phyloP scores from a whole-genome alignment of 2,113 vertebrate species.

The Hippolais icterina region DNA sequence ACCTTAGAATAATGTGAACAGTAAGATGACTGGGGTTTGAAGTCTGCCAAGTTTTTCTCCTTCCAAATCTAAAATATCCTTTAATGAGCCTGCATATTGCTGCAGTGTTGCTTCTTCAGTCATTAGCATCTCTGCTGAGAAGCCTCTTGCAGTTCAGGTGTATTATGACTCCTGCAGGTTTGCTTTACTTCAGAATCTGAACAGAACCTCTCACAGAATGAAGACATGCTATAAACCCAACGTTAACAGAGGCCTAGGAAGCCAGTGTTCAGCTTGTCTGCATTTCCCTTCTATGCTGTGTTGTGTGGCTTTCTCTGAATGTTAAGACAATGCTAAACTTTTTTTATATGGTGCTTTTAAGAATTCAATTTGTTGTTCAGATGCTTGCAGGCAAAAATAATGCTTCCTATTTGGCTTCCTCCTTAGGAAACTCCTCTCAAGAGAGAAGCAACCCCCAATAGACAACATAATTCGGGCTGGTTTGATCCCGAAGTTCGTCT shows the following conservation, averaged over 20 bases:
- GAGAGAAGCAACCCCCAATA: constrained; percentile 92
- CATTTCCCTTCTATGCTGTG: background rate
- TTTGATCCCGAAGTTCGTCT: constrained; percentile 85
- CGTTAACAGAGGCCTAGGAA: background rate
- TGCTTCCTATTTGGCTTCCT: background rate
- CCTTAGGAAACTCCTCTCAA: constrained; percentile 90
- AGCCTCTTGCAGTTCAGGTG: background rate
- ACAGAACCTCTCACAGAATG: background rate
- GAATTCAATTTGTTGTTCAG: background rate
- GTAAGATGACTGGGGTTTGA: background rate
- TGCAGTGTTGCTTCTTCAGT: background rate
- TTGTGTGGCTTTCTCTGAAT: background rate
- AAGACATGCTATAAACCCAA: background rate
- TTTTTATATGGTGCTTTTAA: background rate
- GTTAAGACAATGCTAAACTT: background rate
- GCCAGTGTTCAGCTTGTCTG: background rate
- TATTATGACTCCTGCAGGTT: background rate
- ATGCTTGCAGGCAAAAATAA: background rate
- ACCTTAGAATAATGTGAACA: background rate
- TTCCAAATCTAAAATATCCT: background rate
- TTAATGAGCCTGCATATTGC: background rate
- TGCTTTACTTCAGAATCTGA: background rate
- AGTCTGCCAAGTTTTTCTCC: background rate
- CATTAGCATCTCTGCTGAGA: background rate
- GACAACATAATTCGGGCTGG: constrained; percentile 85